Conservation (phyloP, 2,888 invertebrate genomes). For the Coenonympha glycerion region DNA sequence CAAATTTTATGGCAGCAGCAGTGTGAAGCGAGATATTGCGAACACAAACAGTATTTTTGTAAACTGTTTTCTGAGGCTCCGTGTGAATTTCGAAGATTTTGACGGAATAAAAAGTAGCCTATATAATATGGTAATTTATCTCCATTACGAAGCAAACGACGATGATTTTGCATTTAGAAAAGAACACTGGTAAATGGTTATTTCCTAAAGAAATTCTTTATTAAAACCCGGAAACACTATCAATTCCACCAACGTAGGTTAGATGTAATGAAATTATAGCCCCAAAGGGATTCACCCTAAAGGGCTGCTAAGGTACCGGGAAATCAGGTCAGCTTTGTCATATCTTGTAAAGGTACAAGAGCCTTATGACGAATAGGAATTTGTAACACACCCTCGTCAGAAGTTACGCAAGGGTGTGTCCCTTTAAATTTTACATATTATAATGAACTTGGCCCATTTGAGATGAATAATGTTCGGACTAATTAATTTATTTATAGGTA, state of each 20-base stretch:
- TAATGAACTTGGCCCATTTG: slow-evolving; percentile 17
- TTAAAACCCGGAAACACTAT: slow-evolving; percentile 35
- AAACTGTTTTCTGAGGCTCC: no score
- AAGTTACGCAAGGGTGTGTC: slow-evolving; percentile 18
- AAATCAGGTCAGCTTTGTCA: slow-evolving; percentile 37
- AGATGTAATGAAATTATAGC: slow-evolving; percentile 33
- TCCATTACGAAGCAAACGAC: no score
- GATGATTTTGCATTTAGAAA: no score
- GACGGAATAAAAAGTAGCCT: no score
- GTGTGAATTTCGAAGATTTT: no score
- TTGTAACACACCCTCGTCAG: slow-evolving; percentile 29
- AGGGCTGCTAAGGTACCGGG: slow-evolving; percentile 31
- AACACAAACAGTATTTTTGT: no score
- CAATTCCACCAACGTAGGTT: slow-evolving; percentile 27
- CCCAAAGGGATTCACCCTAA: slow-evolving; percentile 28
- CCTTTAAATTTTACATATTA: slow-evolving; percentile 21
- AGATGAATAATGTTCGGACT: slow-evolving; percentile 1
- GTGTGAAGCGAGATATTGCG: no score
- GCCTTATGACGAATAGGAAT: slow-evolving; percentile 33
- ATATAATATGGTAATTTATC: no score
- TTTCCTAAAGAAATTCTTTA: neutral
- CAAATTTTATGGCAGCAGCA: no score
- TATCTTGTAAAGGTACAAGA: slow-evolving; percentile 32
- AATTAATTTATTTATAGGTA: slow-evolving; percentile 1
- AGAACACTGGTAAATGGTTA: neutral